Evolutionary conservation across 2,113 vertebrate genomes (phyloP), one percentile per base, ranked within the genome.

Genomic region (Chlorodrepanis virens): DNA sequence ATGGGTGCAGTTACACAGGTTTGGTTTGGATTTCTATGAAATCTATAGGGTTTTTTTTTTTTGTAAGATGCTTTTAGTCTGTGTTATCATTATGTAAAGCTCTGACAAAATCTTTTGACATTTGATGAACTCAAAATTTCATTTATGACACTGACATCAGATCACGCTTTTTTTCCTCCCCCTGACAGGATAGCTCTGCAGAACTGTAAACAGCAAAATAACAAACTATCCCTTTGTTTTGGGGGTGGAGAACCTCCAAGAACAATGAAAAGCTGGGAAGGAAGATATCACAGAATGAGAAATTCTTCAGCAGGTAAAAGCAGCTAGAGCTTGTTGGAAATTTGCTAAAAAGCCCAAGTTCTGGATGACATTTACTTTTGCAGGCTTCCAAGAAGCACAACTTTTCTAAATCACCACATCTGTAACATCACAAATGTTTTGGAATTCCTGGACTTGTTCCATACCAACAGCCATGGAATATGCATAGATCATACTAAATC

Each of bases 111-210:
- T 39, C 40, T 75, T 70, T 18, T 61, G 24, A 56, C 31, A 59
- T 19, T 13, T n/a, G 25, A 69, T 21, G 1, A 64, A 54, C 50
- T 88, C 16, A 47, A 50, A 50, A 77, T 60, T 40, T 93, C 20
- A 35, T 27, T 49, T 56, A 53, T 9, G 39, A 39, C 14, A 61
- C 0, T 31, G 25, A 65, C 1, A 2, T 71, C 49, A 89, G 50
- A n/a, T 15, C 14, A 29, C 16, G 25, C 15, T 42, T 59, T 17
- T 47, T 14, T 52, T 2, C 6, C 13, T 17, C 4, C 35, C 5
- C 6, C 15, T 1, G 9, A 54, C 11, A 16, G 0, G 0, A 53
- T 0, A 53, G 10, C 11, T 74, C 35, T 82, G 37, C 14, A 56
- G 31, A 90, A 69, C 21, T 45, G n/a, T 25, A 61, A 88, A 70